Evolutionary conservation across 2,113 vertebrate genomes (phyloP).

Genomic region (Meriones unguiculatus): DNA sequence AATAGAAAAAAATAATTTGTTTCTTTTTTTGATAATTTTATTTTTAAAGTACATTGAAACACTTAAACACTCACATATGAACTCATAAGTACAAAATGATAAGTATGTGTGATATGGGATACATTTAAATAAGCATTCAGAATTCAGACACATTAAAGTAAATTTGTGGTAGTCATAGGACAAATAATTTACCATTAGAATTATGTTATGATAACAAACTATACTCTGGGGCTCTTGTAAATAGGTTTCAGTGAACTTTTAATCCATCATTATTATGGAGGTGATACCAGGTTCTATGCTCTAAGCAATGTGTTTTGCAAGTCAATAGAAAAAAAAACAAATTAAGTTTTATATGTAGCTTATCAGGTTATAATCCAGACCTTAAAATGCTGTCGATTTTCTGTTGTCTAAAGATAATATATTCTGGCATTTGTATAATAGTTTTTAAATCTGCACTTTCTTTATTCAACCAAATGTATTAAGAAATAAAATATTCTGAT

Average conservation of each 20-base stretch:
- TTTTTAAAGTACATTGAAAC: neutral
- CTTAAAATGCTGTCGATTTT: neutral
- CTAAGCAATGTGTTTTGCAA: neutral
- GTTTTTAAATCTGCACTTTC: neutral
- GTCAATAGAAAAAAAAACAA: neutral
- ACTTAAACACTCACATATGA: neutral
- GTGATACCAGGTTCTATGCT: accelerated
- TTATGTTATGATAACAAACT: constrained; percentile 10
- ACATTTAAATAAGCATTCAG: neutral
- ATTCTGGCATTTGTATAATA: neutral
- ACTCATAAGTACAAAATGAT: neutral
- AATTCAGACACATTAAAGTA: constrained; percentile 4
- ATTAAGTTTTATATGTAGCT: neutral
- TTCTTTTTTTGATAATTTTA: constrained; percentile 3
- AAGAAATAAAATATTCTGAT: neutral
- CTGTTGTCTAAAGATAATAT: neutral
- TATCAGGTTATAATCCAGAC: neutral
- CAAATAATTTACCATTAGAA: constrained; percentile 46
- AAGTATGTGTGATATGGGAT: neutral
- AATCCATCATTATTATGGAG: neutral
- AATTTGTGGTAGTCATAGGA: neutral
- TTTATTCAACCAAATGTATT: neutral
- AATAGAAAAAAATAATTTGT: neutral
- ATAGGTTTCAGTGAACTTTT: neutral
- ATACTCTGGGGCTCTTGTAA: neutral